Evolutionary conservation across 1,140 invertebrate species (phyloP).

Genomic region (Aleiodes sp.): DNA sequence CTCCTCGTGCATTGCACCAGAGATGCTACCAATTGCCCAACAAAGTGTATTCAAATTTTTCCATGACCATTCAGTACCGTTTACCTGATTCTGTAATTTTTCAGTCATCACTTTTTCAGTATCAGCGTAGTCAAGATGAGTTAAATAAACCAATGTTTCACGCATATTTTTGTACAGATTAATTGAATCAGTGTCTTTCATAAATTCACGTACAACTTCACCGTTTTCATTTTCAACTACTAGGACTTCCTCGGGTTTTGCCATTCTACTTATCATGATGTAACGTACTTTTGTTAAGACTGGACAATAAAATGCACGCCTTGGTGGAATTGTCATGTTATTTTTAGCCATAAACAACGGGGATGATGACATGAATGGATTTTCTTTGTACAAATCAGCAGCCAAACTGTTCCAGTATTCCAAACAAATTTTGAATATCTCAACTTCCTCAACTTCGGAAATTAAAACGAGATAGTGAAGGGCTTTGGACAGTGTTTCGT

Average conservation of each 20-base stretch:
- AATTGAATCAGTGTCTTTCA: conserved; percentile 99
- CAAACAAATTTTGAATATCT: conserved; percentile 99
- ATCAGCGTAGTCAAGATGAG: conserved; percentile 97
- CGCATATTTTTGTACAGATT: conserved; percentile 99
- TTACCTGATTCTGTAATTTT: conserved; percentile 98
- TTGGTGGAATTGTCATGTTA: conserved; percentile 55
- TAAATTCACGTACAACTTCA: conserved; percentile 98
- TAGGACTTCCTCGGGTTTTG: conserved; percentile 99
- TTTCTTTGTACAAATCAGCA: conserved; percentile 89
- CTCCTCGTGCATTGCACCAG: conserved; percentile 98
- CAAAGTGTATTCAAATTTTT: conserved; percentile 99
- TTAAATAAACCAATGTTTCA: conserved; percentile 98
- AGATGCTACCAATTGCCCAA: conserved; percentile 99
- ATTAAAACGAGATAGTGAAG: conserved; percentile 95
- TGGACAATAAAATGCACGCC: conserved; percentile 79
- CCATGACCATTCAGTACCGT: conserved; percentile 99
- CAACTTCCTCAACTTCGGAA: conserved; percentile 98
- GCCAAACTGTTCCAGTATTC: conserved; percentile 98
- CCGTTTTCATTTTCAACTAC: conserved; percentile 99
- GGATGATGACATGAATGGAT: conserved; percentile 63
- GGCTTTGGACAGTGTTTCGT: conserved; percentile 80
- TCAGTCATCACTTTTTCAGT: conserved; percentile 99
- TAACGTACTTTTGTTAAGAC: conserved; percentile 92
- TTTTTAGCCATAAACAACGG: conserved; percentile 61
- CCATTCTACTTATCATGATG: conserved; percentile 99